These are phyloP conservation scores for Myzus persicae DNA, from an alignment of 1,140 invertebrate genomes.

Conservation along the genomic window DNA sequence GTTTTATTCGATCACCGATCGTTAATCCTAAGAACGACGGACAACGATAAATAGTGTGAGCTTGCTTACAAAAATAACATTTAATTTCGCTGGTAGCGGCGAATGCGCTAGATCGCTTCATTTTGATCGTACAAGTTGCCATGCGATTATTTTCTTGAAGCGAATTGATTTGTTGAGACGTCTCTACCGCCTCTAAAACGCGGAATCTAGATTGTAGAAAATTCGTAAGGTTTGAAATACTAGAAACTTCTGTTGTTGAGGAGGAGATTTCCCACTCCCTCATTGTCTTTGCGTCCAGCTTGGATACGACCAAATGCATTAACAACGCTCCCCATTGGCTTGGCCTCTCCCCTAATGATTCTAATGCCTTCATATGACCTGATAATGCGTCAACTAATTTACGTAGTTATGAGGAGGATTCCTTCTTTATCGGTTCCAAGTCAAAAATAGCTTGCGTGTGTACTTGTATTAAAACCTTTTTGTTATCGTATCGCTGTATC, in stretches of 20 bases:
- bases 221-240: background rate
- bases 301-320: background rate
- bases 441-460: background rate
- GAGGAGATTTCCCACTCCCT: background rate
- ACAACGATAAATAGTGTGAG: constrained; percentile 8
- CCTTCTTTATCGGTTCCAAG: background rate
- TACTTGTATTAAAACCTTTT: background rate
- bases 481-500: background rate
- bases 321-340: background rate
- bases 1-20: background rate
- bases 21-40: background rate
- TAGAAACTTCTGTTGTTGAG: background rate
- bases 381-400: background rate
- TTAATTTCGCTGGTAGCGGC: background rate
- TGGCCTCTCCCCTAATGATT: background rate
- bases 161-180: background rate
- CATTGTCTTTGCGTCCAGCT: background rate
- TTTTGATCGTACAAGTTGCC: background rate
- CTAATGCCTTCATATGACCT: background rate
- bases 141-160: background rate
- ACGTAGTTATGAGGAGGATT: background rate
- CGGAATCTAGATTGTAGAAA: background rate
- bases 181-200: background rate
- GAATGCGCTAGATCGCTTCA: background rate
- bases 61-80: background rate